These are phyloP conservation scores for Cetonia aurata DNA, from an alignment of 2,888 invertebrate genomes.

Conservation along the genomic window DNA sequence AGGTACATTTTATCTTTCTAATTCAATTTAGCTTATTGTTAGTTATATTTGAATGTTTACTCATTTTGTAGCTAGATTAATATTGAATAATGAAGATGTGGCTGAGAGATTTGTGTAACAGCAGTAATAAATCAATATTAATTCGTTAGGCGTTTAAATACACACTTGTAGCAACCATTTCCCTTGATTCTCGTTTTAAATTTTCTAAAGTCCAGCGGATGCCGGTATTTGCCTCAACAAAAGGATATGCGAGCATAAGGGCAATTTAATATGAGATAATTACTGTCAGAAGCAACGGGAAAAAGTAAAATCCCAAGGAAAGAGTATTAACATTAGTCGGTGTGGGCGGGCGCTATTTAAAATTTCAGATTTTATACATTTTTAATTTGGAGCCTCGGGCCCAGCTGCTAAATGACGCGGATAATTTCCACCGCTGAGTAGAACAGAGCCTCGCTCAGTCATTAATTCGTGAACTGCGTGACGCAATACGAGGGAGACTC, in stretches of 20 bases:
- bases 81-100: too few species aligned
- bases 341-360: constrained; percentile 35
- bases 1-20: too few species aligned
- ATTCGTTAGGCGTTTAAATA: neutral
- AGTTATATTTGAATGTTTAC: too few species aligned
- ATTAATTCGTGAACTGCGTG: constrained; percentile 58
- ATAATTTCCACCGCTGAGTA: constrained; percentile 50
- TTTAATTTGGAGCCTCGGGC: constrained; percentile 51
- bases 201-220: too few species aligned
- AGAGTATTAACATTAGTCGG: constrained; percentile 29
- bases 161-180: too few species aligned
- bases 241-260: too few species aligned
- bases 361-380: constrained; percentile 48
- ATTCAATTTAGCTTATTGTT: too few species aligned
- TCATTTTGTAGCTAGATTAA: too few species aligned
- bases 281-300: constrained; percentile 21
- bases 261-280: constrained; percentile 34
- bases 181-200: neutral
- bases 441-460: constrained; percentile 44
- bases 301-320: constrained; percentile 30
- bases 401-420: constrained; percentile 52
- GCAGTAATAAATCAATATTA: too few species aligned
- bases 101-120: too few species aligned
- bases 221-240: too few species aligned
- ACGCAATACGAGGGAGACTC: constrained; percentile 56